Conservation (phyloP, 2,113 vertebrate genomes). For the Elachura formosa region DNA sequence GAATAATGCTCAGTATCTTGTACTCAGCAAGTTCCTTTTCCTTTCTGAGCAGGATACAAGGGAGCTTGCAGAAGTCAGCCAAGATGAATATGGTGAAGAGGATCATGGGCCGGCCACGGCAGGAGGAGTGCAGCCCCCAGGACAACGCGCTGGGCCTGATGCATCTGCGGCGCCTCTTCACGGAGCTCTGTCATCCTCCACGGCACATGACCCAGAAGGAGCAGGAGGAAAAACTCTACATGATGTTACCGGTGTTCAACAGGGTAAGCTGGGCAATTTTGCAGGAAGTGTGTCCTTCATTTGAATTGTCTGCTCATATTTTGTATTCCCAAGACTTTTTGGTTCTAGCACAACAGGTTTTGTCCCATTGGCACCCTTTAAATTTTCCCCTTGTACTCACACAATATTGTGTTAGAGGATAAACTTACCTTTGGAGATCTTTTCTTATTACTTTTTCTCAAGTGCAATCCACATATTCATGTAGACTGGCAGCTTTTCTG, state of each 20-base stretch:
- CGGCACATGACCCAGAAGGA: constrained; percentile 99
- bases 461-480: not conserved
- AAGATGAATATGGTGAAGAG: constrained; percentile 99
- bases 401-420: not conserved
- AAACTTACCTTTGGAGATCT: not conserved
- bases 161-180: constrained; percentile 97
- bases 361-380: not conserved
- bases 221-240: constrained; percentile 98
- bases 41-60: constrained; percentile 70
- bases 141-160: constrained; percentile 96
- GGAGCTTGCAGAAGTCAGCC: constrained; percentile 76
- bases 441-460: not conserved
- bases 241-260: constrained; percentile 98
- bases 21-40: not conserved
- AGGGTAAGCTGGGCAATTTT: constrained; percentile 74
- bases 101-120: constrained; percentile 96
- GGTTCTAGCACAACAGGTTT: not conserved
- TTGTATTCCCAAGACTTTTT: not conserved
- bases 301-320: not conserved
- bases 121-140: constrained; percentile 97
- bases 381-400: not conserved
- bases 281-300: not conserved
- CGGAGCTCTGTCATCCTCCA: constrained; percentile 92
- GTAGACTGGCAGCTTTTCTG: not conserved
- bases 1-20: not conserved